phyloP scores from a whole-genome alignment of 2,888 invertebrate species.

The Melanostoma scalare region DNA sequence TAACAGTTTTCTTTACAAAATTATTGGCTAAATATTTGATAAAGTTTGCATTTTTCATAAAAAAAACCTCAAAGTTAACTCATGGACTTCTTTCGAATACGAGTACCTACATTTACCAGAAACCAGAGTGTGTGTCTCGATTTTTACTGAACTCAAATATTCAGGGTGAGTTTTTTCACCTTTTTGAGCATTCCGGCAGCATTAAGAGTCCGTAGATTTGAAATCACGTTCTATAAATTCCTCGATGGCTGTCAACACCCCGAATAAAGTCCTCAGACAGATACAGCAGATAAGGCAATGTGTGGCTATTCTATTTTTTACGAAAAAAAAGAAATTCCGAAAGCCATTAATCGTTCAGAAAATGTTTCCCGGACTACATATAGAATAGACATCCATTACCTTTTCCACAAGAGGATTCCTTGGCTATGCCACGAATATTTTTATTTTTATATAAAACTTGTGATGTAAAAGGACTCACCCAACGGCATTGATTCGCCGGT shows the following conservation, averaged over 20 bases:
- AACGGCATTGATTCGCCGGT: constrained; percentile 26
- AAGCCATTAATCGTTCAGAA: constrained; percentile 61
- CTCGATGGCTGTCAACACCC: constrained; percentile 17
- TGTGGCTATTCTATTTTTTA: constrained; percentile 8
- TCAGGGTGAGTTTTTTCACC: background rate
- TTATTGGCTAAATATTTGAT: too few species aligned
- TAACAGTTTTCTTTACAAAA: too few species aligned
- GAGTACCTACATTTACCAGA: too few species aligned
- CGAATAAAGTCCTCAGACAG: constrained; percentile 12
- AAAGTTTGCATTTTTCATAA: too few species aligned
- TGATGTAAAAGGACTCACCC: constrained; percentile 43
- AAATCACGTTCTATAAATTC: constrained; percentile 57
- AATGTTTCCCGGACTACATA: constrained; percentile 25
- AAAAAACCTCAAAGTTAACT: too few species aligned
- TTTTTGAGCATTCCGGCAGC: constrained; percentile 1
- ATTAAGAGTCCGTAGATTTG: constrained; percentile 51
- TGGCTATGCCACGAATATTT: constrained; percentile 36
- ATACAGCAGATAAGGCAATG: background rate
- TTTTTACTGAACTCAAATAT: too few species aligned
- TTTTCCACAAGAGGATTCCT: constrained; percentile 23
- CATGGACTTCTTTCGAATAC: too few species aligned
- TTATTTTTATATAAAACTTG: constrained; percentile 33
- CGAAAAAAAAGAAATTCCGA: constrained; percentile 23
- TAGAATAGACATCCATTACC: constrained; percentile 8
- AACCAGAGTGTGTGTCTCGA: too few species aligned